These are phyloP conservation scores for Turdus rufiventris DNA, from an alignment of 2,113 vertebrate genomes.

Conservation along the genomic window DNA sequence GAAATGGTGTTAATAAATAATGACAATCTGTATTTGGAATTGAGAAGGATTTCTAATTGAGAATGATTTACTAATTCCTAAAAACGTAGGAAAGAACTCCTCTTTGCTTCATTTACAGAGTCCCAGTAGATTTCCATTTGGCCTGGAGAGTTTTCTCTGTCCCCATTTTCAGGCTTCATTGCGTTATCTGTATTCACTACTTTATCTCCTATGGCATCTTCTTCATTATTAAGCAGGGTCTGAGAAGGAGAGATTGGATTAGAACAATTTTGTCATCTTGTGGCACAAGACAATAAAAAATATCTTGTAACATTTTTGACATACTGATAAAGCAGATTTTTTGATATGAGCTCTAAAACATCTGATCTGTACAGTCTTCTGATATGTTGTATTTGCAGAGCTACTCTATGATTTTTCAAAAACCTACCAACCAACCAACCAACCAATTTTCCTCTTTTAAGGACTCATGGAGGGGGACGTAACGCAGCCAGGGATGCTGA, in stretches of 20 bases:
- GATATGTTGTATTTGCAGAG: background rate
- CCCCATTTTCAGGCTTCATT: background rate
- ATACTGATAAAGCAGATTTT: background rate
- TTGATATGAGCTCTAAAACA: background rate
- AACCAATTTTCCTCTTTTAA: background rate
- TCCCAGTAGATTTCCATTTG: constrained; percentile 18
- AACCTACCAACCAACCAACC: background rate
- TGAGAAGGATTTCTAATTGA: background rate
- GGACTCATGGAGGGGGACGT: background rate
- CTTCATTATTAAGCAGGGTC: constrained; percentile 16
- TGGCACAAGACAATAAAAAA: background rate
- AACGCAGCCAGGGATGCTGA: background rate
- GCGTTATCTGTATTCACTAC: constrained; percentile 12
- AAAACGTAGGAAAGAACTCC: background rate
- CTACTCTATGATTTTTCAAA: background rate
- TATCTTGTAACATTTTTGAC: background rate
- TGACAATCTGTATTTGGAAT: background rate
- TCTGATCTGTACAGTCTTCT: background rate
- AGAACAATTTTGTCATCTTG: background rate
- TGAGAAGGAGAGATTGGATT: background rate
- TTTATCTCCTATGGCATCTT: constrained; percentile 17
- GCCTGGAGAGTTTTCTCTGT: constrained; percentile 37
- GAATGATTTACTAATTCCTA: background rate
- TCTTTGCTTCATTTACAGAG: constrained; percentile 2
- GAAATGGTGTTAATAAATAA: background rate